Percentiles rank a stretch among this genome's conserved stretches.
phyloP scores from a whole-genome alignment of 2,888 invertebrate species.

The Elmis aenea region DNA sequence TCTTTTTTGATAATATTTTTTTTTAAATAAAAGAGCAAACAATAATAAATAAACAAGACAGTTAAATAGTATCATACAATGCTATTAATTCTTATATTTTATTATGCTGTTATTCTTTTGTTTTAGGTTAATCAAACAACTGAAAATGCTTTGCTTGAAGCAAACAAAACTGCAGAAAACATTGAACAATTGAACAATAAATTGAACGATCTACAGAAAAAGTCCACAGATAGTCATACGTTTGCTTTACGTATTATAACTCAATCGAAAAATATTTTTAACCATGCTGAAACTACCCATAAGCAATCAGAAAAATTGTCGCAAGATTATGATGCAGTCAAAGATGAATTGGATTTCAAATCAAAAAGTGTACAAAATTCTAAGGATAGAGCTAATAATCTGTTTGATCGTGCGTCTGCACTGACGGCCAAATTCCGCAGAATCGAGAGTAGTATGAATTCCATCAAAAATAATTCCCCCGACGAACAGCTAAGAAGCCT shows the following conservation, averaged over 20 bases:
- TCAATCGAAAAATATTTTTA: conserved; percentile 68
- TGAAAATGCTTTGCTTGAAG: conserved; percentile 67
- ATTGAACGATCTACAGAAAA: conserved; percentile 71
- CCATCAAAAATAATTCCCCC: conserved; percentile 35
- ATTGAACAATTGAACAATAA: conserved; percentile 68
- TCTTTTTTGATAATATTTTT: no score
- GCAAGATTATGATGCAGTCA: conserved; percentile 66
- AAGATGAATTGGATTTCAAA: conserved; percentile 65
- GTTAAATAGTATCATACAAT: no score
- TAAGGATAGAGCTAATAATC: conserved; percentile 69
- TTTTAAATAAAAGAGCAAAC: no score
- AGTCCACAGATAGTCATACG: conserved; percentile 75
- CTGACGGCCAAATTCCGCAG: conserved; percentile 56
- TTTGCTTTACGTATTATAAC: conserved; percentile 76
- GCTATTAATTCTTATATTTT: no score
- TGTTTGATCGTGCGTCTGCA: conserved; percentile 75
- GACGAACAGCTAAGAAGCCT: conserved; percentile 50
- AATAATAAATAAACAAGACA: no score
- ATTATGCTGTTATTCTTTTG: no score
- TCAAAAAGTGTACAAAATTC: conserved; percentile 72
- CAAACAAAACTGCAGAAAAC: conserved; percentile 71
- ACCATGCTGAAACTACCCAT: conserved; percentile 66
- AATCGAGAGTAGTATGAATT: conserved; percentile 38
- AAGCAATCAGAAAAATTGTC: conserved; percentile 61
- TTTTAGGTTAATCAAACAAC: no score